Evolutionary conservation across 2,888 invertebrate species (phyloP).

Genomic region (Folsomia candida): DNA sequence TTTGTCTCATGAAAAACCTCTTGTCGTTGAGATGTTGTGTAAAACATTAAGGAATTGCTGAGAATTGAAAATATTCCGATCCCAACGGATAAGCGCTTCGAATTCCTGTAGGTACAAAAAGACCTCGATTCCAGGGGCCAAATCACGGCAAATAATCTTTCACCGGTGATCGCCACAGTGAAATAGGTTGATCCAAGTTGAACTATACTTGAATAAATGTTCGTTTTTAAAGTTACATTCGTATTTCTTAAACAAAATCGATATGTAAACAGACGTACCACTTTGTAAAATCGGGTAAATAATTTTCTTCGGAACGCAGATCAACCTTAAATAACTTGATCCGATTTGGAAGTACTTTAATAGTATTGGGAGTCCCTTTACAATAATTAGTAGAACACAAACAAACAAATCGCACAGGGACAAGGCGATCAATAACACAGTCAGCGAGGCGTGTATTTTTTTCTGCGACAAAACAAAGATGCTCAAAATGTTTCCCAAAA

Average conservation of each 20-base stretch:
- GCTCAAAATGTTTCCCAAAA: slow-evolving; percentile 12
- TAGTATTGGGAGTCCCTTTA: not conserved
- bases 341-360: not conserved
- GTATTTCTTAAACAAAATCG: not conserved
- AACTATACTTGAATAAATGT: slow-evolving; percentile 48
- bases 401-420: slow-evolving; percentile 1
- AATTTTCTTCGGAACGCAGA: not conserved
- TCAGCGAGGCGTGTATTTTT: slow-evolving; percentile 1
- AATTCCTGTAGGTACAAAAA: not conserved
- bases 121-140: not conserved
- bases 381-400: not conserved
- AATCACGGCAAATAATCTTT: slow-evolving; percentile 90
- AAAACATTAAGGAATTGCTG: not conserved
- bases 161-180: slow-evolving; percentile 66
- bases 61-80: not conserved
- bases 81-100: not conserved
- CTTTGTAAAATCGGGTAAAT: not conserved
- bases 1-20: not conserved
- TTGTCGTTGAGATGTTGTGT: not conserved
- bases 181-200: slow-evolving; percentile 92
- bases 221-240: not conserved
- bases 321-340: not conserved
- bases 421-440: not conserved
- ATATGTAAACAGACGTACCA: not conserved
- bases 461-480: not conserved